phyloP scores from a whole-genome alignment of 2,797 vertebrate species.

The Erpetoichthys calabaricus region DNA sequence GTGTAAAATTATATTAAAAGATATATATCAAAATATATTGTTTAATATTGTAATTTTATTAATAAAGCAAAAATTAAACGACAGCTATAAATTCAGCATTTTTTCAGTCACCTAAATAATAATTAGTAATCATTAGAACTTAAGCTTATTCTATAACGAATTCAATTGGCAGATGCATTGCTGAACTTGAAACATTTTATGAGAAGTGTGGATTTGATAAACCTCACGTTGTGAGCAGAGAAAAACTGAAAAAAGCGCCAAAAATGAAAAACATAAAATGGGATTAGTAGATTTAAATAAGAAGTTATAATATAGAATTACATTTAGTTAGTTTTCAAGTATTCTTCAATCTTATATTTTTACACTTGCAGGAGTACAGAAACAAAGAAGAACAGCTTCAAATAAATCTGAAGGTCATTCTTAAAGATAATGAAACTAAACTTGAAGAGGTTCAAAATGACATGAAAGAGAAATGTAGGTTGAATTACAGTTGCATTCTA shows the following conservation, averaged over 20 bases:
- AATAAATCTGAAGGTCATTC: slow-evolving; percentile 42
- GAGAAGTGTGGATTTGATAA: no score
- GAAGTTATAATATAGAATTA: not conserved
- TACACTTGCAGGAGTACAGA: slow-evolving; percentile 38
- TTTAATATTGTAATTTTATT: no score
- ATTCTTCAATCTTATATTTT: not conserved
- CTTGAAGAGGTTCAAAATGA: slow-evolving; percentile 31
- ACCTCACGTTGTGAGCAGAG: not conserved
- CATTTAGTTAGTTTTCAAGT: no score
- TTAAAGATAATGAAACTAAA: slow-evolving; percentile 35
- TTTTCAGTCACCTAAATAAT: no score
- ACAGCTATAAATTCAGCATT: no score
- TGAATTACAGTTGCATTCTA: slow-evolving; percentile 4
- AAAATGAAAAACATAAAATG: slow-evolving; percentile 1
- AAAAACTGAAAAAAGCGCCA: not conserved
- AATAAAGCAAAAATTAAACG: no score
- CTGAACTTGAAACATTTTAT: no score
- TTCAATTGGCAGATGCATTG: no score
- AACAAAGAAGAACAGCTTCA: slow-evolving; percentile 35
- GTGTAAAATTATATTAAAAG: no score
- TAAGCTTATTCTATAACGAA: no score
- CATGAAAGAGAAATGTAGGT: slow-evolving; percentile 37
- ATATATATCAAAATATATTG: no score
- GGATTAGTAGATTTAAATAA: not conserved
- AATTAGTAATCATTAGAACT: no score